phyloP scores from a whole-genome alignment of 2,113 vertebrate species.

The Mobula birostris region DNA sequence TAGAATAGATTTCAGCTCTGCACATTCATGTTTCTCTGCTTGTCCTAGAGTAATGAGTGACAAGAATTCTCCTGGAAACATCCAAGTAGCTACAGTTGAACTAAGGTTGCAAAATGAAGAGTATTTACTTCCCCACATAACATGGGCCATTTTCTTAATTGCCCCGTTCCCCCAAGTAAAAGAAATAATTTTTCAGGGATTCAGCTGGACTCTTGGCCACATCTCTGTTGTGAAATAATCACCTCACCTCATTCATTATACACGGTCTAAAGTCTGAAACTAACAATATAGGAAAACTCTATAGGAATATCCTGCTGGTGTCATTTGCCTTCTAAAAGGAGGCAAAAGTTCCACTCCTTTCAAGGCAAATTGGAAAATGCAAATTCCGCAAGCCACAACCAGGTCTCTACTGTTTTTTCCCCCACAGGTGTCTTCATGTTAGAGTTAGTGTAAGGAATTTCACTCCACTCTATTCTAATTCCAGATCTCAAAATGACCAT shows the following conservation, averaged over 20 bases:
- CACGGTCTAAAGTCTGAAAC: not conserved
- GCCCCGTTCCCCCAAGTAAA: not conserved
- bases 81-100: not conserved
- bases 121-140: not conserved
- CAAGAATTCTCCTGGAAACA: not conserved
- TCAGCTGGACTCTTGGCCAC: not conserved
- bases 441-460: not conserved
- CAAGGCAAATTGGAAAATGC: not conserved
- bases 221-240: not conserved
- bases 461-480: not conserved
- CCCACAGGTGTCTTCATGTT: not conserved
- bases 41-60: not conserved
- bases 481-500: not conserved
- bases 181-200: not conserved
- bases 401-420: not conserved
- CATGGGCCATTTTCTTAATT: not conserved
- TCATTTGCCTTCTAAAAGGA: constrained; percentile 7
- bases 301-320: not conserved
- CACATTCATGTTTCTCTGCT: not conserved
- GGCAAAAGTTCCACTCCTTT: no score
- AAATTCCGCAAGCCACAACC: not conserved
- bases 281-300: not conserved
- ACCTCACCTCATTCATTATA: not conserved
- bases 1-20: not conserved
- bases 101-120: not conserved